A percentile compares a stretch with the other conserved stretches of the same genome.
These are phyloP conservation scores for Phallusia fumigata DNA, from an alignment of 23 tunicate species.

Conservation along the genomic window DNA sequence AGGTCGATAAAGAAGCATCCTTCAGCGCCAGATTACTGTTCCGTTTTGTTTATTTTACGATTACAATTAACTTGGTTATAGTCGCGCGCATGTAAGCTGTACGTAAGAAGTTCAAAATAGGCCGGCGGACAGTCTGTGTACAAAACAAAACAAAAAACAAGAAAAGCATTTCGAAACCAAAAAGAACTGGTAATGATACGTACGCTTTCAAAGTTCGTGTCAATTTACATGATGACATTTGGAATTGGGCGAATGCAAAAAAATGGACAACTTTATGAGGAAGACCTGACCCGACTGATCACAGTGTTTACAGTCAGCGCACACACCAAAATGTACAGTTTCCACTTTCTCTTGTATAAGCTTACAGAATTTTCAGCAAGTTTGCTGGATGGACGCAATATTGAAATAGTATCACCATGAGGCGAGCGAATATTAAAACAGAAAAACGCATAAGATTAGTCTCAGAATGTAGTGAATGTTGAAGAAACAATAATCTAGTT, in stretches of 20 bases:
- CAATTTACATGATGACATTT: no score
- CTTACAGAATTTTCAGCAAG: not conserved
- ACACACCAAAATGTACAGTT: not conserved
- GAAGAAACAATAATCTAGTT: no score
- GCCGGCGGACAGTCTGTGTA: conserved; percentile 8
- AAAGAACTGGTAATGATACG: no score
- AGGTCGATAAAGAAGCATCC: not conserved
- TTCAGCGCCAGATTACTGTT: not conserved
- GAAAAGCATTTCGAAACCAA: no score
- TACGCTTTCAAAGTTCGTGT: no score
- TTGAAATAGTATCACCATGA: no score
- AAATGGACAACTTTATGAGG: not conserved
- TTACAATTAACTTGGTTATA: conserved; percentile 11
- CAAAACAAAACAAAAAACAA: not conserved
- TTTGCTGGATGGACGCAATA: no score
- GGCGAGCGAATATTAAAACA: no score
- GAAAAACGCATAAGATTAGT: no score
- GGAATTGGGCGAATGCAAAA: not conserved
- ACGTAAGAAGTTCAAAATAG: not conserved
- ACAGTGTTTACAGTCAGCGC: not conserved
- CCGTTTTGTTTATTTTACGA: conserved; percentile 3
- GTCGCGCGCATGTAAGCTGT: not conserved
- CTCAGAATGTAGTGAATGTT: no score
- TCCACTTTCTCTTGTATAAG: not conserved
- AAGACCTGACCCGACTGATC: not conserved